A percentile compares a stretch with the other conserved stretches of the same genome.
Evolutionary conservation across 2,797 vertebrate genomes (phyloP).

Genomic region (Tachyglossus aculeatus): DNA sequence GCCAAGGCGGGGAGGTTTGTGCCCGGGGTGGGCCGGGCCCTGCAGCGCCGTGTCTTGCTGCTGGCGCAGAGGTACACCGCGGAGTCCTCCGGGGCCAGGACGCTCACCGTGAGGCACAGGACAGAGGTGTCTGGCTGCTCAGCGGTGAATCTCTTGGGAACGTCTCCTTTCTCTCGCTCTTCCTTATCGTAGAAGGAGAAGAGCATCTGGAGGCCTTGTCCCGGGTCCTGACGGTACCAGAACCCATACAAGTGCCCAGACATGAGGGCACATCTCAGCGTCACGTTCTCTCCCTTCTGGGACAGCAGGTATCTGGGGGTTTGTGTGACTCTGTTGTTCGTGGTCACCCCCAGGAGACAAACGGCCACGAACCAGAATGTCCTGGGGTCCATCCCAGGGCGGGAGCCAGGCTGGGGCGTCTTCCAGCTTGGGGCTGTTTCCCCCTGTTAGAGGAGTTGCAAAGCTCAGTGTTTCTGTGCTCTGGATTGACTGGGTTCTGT

Average conservation of each 20-base stretch:
- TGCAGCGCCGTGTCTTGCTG: constrained; percentile 30
- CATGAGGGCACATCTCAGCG: too few species aligned
- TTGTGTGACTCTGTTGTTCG: too few species aligned
- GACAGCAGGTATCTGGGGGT: too few species aligned
- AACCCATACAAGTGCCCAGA: background rate
- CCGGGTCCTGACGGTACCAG: background rate
- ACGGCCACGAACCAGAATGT: too few species aligned
- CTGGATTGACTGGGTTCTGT: too few species aligned
- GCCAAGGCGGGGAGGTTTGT: background rate
- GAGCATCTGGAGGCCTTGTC: background rate
- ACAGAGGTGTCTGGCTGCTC: background rate
- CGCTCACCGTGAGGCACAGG: background rate
- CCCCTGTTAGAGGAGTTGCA: too few species aligned
- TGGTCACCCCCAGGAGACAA: too few species aligned
- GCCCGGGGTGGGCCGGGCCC: background rate
- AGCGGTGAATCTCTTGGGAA: background rate
- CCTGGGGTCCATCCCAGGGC: too few species aligned
- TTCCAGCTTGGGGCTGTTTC: too few species aligned
- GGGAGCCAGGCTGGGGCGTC: too few species aligned
- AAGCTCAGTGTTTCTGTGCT: too few species aligned
- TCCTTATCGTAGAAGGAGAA: background rate
- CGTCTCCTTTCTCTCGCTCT: background rate
- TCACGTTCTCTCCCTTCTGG: too few species aligned
- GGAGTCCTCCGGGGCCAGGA: background rate
- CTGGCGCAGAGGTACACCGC: constrained; percentile 20